A percentile compares a stretch with the other conserved stretches of the same genome.
phyloP scores from a whole-genome alignment of 2,113 vertebrate species.

The Scalopus aquaticus region DNA sequence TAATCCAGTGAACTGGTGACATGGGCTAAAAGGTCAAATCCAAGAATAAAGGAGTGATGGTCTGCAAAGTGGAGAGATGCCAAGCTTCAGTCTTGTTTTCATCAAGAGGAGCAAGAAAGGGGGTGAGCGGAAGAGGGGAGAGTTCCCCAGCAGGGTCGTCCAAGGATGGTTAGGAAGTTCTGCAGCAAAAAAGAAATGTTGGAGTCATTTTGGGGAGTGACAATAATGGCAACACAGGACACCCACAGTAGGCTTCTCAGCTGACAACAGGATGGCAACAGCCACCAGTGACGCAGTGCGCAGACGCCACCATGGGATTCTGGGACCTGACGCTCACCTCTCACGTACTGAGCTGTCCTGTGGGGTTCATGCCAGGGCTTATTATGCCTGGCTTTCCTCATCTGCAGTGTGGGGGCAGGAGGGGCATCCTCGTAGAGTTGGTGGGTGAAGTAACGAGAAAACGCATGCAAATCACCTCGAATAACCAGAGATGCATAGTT shows the following conservation, averaged over 20 bases:
- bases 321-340: accelerated
- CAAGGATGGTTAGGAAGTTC: not conserved
- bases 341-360: accelerated
- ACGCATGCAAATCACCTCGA: not conserved
- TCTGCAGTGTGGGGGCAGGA: not conserved
- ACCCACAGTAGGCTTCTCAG: not conserved
- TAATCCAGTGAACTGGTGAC: not conserved
- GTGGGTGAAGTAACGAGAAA: not conserved
- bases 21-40: not conserved
- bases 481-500: not conserved
- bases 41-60: not conserved
- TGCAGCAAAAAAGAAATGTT: not conserved
- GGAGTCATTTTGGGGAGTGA: not conserved
- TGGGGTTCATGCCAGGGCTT: not conserved
- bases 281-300: no score
- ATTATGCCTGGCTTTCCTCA: not conserved
- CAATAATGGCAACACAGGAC: not conserved
- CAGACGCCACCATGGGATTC: accelerated
- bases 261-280: not conserved
- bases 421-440: not conserved
- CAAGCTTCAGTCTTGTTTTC: not conserved
- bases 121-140: accelerated
- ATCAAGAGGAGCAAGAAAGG: not conserved
- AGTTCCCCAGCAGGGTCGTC: not conserved
- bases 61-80: not conserved